Evolutionary conservation across 2,797 vertebrate genomes (phyloP).

Genomic region (Sebastes taczanowskii): DNA sequence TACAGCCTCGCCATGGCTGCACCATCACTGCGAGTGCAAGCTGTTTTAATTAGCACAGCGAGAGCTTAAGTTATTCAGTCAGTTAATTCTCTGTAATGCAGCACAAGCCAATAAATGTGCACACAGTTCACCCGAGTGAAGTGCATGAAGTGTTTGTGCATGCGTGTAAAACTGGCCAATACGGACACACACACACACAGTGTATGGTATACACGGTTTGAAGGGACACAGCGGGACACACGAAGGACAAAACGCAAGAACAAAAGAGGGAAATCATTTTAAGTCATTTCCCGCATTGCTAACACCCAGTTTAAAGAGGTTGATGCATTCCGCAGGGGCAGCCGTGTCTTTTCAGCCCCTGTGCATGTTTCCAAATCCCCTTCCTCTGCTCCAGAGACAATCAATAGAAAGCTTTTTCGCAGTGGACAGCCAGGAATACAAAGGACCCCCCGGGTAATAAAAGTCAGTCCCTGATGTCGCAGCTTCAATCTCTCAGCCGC

Average conservation of each 20-base stretch:
- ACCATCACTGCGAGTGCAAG: slow-evolving; percentile 64
- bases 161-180: not conserved
- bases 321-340: slow-evolving; percentile 41
- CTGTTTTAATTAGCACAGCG: slow-evolving; percentile 78
- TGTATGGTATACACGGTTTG: not conserved
- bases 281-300: slow-evolving; percentile 34
- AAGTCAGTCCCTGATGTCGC: slow-evolving; percentile 55
- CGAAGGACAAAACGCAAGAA: not conserved
- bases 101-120: slow-evolving; percentile 63
- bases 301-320: slow-evolving; percentile 10
- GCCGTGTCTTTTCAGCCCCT: slow-evolving; percentile 35
- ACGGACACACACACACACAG: not conserved
- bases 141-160: not conserved
- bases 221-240: not conserved
- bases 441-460: slow-evolving; percentile 66
- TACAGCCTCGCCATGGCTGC: slow-evolving; percentile 58
- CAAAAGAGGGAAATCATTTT: slow-evolving; percentile 14
- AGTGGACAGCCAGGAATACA: slow-evolving; percentile 64
- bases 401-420: slow-evolving; percentile 72
- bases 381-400: slow-evolving; percentile 42
- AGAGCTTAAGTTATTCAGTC: slow-evolving; percentile 76
- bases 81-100: slow-evolving; percentile 73
- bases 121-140: slow-evolving; percentile 42
- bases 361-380: slow-evolving; percentile 53
- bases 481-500: slow-evolving; percentile 66